phyloP scores from a whole-genome alignment of 2,888 invertebrate genomes.

The Nasonovia ribisnigri region DNA sequence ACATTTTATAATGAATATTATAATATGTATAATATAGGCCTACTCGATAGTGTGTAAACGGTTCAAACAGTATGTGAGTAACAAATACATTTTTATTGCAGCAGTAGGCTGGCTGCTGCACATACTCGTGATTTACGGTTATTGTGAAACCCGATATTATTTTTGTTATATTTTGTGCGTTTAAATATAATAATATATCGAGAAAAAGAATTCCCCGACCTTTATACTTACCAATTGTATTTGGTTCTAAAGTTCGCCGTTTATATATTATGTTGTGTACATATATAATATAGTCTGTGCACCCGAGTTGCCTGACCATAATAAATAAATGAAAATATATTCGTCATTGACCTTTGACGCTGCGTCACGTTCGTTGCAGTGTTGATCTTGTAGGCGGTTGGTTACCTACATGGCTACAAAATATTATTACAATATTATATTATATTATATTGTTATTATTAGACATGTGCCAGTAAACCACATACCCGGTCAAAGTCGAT shows the following conservation, averaged over 20 bases:
- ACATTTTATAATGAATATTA: not conserved
- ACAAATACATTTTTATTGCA: not conserved
- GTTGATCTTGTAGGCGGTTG: constrained; percentile 39
- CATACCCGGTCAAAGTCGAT: constrained; percentile 58
- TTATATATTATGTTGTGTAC: not conserved
- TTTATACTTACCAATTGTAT: constrained; percentile 42
- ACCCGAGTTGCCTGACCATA: not conserved
- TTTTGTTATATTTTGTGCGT: not conserved
- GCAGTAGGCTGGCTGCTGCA: not conserved
- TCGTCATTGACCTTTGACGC: constrained; percentile 60
- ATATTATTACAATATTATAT: constrained; percentile 3
- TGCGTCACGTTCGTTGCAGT: not conserved
- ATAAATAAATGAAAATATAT: constrained; percentile 40
- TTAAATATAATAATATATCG: constrained; percentile 1
- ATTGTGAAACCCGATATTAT: not conserved
- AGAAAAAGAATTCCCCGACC: constrained; percentile 41
- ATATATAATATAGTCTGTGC: not conserved
- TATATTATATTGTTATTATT: constrained; percentile 1
- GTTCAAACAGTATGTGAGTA: not conserved
- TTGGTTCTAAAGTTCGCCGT: constrained; percentile 50
- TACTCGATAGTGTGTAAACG: not conserved
- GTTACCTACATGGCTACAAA: too few species aligned
- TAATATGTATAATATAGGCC: not conserved
- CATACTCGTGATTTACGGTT: not conserved
- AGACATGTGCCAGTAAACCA: not conserved